A percentile compares a stretch with the other conserved stretches of the same genome.
Conservation (phyloP, 2,113 vertebrate species). For the Pterophyllum scalare region DNA sequence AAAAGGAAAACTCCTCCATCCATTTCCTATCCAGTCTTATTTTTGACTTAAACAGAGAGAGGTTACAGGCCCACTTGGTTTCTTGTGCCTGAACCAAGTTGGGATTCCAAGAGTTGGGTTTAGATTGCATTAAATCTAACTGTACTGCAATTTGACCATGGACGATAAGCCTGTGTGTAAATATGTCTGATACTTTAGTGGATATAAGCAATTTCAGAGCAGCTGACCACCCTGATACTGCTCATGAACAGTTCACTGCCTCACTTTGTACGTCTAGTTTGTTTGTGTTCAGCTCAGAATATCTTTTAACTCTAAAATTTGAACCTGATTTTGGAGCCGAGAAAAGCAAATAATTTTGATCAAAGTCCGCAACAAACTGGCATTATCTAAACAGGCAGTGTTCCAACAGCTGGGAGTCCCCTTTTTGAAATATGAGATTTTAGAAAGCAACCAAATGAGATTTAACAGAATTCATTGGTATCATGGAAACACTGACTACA, state of each 20-base stretch:
- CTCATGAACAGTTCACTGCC: neutral
- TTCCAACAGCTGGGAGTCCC: neutral
- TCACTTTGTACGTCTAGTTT: too few relatives aligned
- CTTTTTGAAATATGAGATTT: neutral
- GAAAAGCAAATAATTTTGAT: neutral
- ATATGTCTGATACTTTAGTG: neutral
- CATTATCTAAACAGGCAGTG: neutral
- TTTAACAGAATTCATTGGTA: neutral
- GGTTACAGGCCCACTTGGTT: neutral
- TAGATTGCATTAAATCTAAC: too few relatives aligned
- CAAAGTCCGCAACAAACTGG: neutral
- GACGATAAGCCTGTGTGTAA: neutral
- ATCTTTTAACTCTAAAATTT: neutral
- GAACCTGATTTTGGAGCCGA: neutral
- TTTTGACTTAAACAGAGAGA: neutral
- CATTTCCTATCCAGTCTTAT: neutral
- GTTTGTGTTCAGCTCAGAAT: neutral
- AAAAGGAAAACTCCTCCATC: neutral
- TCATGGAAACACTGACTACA: constrained; percentile 31
- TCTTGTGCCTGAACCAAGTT: neutral
- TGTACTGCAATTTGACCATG: neutral
- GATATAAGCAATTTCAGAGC: neutral
- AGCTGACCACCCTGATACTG: neutral
- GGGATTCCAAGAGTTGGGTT: neutral
- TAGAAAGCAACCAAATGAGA: neutral